phyloP scores from a whole-genome alignment of 1,140 invertebrate genomes.

The Habropoda laboriosa region DNA sequence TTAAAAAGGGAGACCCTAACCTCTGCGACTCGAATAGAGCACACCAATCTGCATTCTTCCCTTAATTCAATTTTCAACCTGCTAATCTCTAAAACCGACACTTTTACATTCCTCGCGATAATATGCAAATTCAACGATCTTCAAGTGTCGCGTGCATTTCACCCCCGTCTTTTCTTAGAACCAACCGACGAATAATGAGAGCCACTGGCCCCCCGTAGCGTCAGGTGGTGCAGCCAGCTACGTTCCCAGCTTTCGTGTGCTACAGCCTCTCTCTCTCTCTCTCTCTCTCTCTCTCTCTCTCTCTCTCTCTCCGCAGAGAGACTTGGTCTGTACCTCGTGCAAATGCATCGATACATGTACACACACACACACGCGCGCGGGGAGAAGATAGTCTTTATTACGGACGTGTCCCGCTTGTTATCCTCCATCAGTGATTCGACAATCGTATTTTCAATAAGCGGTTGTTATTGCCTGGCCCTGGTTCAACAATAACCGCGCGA shows the following conservation, averaged over 20 bases:
- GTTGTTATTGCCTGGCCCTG: slow-evolving; percentile 65
- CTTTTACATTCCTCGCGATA: neutral
- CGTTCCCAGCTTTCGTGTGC: slow-evolving; percentile 68
- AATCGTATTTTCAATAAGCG: slow-evolving; percentile 71
- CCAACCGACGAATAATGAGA: slow-evolving; percentile 54
- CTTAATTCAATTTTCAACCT: slow-evolving; percentile 49
- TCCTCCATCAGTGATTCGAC: slow-evolving; percentile 72
- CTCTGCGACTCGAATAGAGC: too few relatives aligned
- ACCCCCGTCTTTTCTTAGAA: neutral
- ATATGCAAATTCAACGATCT: slow-evolving; percentile 15
- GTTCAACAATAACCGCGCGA: slow-evolving; percentile 26
- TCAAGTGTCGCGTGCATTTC: neutral
- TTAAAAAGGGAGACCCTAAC: too few relatives aligned
- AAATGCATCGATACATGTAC: slow-evolving; percentile 50
- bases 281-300: slow-evolving; percentile 44
- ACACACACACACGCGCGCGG: neutral
- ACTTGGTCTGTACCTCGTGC: slow-evolving; percentile 61
- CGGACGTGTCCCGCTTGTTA: slow-evolving; percentile 57
- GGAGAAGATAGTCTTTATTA: slow-evolving; percentile 65
- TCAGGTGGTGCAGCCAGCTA: slow-evolving; percentile 66
- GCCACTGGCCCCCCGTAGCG: slow-evolving; percentile 73
- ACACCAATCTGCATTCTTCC: slow-evolving; percentile 21
- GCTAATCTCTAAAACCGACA: neutral
- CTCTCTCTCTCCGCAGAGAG: slow-evolving; percentile 48
- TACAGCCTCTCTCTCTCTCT: slow-evolving; percentile 45